Conservation (phyloP, 1,140 invertebrate species). For the Drosophila albomicans region DNA sequence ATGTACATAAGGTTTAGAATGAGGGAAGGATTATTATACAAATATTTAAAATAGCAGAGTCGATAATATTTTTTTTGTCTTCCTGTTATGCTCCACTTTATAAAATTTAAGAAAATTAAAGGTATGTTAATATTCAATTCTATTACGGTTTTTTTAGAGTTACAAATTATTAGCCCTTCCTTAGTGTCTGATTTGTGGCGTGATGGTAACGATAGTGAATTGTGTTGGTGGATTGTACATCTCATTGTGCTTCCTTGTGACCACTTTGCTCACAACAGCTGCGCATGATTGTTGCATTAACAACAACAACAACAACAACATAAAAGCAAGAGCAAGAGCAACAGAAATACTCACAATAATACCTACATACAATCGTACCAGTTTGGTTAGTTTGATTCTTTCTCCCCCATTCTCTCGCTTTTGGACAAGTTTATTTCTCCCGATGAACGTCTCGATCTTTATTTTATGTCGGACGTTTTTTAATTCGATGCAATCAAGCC, state of each 20-base stretch:
- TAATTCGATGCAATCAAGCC: slow-evolving; percentile 66
- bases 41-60: too few species aligned
- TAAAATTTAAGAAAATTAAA: too few species aligned
- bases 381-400: slow-evolving; percentile 18
- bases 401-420: slow-evolving; percentile 2
- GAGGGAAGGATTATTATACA: too few species aligned
- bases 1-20: too few species aligned
- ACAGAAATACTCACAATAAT: slow-evolving; percentile 1
- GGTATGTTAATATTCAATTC: too few species aligned
- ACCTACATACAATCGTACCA: slow-evolving; percentile 22
- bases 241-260: slow-evolving; percentile 11
- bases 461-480: slow-evolving; percentile 55
- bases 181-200: neutral
- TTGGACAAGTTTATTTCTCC: slow-evolving; percentile 34
- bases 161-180: too few species aligned
- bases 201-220: slow-evolving; percentile 11
- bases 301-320: slow-evolving; percentile 23
- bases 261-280: slow-evolving; percentile 47
- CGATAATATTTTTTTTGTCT: too few species aligned
- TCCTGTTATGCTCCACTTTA: too few species aligned
- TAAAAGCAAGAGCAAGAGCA: neutral
- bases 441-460: slow-evolving; percentile 45
- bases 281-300: slow-evolving; percentile 55
- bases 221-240: slow-evolving; percentile 14
- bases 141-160: too few species aligned